Evolutionary conservation across 2,888 invertebrate genomes (phyloP).

Genomic region (Apamea sordens): DNA sequence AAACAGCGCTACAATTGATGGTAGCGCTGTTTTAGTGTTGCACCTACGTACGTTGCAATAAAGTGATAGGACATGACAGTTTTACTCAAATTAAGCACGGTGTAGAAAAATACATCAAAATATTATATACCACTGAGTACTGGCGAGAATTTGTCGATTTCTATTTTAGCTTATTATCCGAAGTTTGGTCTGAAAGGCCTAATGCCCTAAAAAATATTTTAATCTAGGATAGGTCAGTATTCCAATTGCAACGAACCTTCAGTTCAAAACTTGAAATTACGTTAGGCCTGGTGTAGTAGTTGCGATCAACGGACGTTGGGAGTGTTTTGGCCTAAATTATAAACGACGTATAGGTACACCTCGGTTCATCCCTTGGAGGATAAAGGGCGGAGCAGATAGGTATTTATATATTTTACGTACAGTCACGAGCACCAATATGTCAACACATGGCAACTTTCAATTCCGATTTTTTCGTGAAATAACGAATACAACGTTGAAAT

Average conservation of each 20-base stretch:
- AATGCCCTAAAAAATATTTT: not conserved
- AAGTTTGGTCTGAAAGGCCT: not conserved
- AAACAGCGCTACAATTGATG: not conserved
- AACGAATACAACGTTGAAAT: no score
- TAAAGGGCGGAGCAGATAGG: not conserved
- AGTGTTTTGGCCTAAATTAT: slow-evolving; percentile 17
- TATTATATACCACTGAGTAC: not conserved
- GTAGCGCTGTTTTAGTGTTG: slow-evolving; percentile 15
- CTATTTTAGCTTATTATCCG: not conserved
- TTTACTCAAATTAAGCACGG: not conserved
- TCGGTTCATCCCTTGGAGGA: not conserved
- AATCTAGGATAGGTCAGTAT: not conserved
- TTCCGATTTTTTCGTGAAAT: no score
- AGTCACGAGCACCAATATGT: no score
- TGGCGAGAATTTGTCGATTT: not conserved
- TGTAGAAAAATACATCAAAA: not conserved
- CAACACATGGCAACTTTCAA: no score
- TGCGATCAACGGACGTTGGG: not conserved
- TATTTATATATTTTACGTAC: not conserved
- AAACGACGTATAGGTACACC: not conserved
- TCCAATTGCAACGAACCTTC: not conserved
- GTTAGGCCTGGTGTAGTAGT: not conserved
- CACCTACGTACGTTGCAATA: not conserved
- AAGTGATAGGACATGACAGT: not conserved
- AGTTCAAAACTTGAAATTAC: slow-evolving; percentile 3